phyloP scores from a whole-genome alignment of 2,797 vertebrate species.

The Gadopsis marmoratus region DNA sequence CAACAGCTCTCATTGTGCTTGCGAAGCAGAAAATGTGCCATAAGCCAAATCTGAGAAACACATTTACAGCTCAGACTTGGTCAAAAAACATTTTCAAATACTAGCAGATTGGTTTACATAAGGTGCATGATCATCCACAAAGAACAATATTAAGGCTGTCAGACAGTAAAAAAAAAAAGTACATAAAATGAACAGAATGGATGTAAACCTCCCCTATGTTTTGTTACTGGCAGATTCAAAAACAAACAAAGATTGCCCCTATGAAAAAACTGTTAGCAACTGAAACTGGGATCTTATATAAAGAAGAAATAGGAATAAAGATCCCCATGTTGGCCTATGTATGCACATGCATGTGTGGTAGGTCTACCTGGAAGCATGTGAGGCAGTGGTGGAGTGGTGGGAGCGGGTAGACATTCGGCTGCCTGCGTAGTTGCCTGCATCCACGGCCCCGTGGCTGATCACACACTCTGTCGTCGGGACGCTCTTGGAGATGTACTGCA shows the following conservation, averaged over 20 bases:
- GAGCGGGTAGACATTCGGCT: conserved; percentile 95
- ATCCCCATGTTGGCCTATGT: neutral
- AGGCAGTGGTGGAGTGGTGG: conserved; percentile 96
- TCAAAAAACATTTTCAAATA: too few relatives aligned
- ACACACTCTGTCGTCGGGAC: conserved; percentile 93
- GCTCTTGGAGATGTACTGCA: conserved; percentile 94
- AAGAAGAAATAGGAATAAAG: neutral
- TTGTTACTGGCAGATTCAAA: too few relatives aligned
- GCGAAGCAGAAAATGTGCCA: too few relatives aligned
- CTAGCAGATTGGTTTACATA: too few relatives aligned
- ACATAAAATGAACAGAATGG: too few relatives aligned
- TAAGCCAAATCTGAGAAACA: too few relatives aligned
- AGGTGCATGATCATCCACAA: too few relatives aligned
- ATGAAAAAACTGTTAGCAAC: neutral
- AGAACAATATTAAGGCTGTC: too few relatives aligned
- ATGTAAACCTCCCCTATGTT: too few relatives aligned
- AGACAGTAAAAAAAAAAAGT: too few relatives aligned
- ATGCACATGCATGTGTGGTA: neutral
- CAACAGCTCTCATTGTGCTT: neutral
- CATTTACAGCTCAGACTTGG: too few relatives aligned
- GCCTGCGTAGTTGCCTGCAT: conserved; percentile 92
- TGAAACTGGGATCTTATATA: neutral
- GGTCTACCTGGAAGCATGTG: conserved; percentile 92
- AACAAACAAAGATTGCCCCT: too few relatives aligned
- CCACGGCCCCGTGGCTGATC: conserved; percentile 94